phyloP scores from a whole-genome alignment of 2,797 vertebrate genomes.

The Glyptemys insculpta region DNA sequence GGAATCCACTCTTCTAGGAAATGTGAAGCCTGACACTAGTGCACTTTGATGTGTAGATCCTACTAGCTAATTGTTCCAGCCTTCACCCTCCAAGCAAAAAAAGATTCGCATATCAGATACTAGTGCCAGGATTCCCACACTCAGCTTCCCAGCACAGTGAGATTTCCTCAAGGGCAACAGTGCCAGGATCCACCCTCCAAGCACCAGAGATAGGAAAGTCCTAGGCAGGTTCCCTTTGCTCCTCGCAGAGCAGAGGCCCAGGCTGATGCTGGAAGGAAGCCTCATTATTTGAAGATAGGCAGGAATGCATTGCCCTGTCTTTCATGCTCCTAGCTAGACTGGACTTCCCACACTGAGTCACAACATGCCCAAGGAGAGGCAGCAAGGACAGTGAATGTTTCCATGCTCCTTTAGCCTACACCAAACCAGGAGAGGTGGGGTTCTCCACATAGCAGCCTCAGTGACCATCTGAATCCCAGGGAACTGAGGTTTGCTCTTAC shows the following conservation, averaged over 20 bases:
- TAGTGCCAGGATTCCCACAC: not conserved
- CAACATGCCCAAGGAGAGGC: not conserved
- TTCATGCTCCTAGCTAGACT: not conserved
- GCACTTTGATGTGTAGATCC: not conserved
- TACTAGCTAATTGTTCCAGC: not conserved
- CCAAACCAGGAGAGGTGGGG: not conserved
- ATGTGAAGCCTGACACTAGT: not conserved
- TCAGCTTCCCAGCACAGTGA: not conserved
- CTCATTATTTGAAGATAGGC: not conserved
- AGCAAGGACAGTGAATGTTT: not conserved
- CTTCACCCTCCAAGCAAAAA: not conserved
- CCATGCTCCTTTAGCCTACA: not conserved
- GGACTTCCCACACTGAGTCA: not conserved
- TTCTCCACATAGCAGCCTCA: not conserved
- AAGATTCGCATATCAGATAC: not conserved
- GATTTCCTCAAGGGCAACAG: not conserved
- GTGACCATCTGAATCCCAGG: not conserved
- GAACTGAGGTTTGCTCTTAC: conserved; percentile 25
- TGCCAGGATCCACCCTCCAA: not conserved
- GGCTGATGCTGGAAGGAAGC: not conserved
- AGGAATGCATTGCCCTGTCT: not conserved
- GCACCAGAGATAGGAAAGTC: not conserved
- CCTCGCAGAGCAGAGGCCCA: not conserved
- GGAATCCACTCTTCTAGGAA: not conserved
- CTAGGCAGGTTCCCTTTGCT: not conserved